These are phyloP conservation scores for Marmota flaviventris DNA, from an alignment of 2,113 vertebrate genomes.

Conservation along the genomic window DNA sequence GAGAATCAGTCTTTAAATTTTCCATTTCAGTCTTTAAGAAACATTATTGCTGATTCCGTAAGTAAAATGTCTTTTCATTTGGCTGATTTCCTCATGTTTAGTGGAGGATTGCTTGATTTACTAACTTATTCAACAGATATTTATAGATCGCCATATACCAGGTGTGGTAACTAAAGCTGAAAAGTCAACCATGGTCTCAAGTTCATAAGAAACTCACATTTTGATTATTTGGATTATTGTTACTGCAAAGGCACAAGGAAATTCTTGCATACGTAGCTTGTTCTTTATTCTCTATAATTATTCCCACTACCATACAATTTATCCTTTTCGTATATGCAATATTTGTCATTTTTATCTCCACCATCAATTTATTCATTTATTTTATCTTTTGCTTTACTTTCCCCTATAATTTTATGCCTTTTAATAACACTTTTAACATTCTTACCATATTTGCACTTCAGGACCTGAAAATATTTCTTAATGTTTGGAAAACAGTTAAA, in stretches of 20 bases:
- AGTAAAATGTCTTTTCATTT: background rate
- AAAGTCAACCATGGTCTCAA: background rate
- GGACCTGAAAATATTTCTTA: background rate
- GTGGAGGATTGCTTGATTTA: background rate
- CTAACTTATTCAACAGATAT: background rate
- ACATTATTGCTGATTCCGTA: background rate
- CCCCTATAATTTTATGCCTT: background rate
- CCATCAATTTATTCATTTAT: background rate
- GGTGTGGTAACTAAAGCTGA: background rate
- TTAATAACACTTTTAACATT: background rate
- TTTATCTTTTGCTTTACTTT: background rate
- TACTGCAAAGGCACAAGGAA: too few species aligned
- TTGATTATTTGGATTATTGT: background rate
- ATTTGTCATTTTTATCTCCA: background rate
- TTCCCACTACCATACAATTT: background rate
- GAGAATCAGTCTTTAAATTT: background rate
- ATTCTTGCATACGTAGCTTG: background rate
- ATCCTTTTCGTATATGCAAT: background rate
- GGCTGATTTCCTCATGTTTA: background rate
- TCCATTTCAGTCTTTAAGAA: background rate
- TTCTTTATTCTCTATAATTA: background rate
- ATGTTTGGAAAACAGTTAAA: background rate
- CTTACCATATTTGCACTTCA: background rate
- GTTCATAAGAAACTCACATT: background rate
- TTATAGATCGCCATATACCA: background rate